These are phyloP conservation scores for Tribolium madens DNA, from an alignment of 1,140 invertebrate species.

Conservation along the genomic window DNA sequence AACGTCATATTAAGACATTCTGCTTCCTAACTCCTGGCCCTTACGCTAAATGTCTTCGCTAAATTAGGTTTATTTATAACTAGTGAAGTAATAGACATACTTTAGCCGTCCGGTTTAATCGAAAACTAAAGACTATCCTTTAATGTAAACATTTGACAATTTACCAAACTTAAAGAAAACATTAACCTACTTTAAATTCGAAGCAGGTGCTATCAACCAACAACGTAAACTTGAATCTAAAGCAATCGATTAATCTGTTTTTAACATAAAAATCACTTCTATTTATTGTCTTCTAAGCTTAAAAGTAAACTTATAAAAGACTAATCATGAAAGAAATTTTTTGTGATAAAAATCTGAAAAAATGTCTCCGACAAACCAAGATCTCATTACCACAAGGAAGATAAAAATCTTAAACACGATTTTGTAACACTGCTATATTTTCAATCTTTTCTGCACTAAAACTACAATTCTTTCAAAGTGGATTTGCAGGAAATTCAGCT, in stretches of 20 bases:
- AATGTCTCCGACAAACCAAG: neutral
- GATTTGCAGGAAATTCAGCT: neutral
- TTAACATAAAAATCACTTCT: neutral
- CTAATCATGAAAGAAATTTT: no score
- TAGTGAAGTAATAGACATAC: neutral
- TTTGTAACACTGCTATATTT: neutral
- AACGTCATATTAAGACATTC: conserved; percentile 37
- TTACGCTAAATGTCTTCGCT: neutral
- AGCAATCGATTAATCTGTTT: neutral
- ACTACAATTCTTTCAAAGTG: neutral
- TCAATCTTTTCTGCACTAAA: neutral
- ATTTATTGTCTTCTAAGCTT: neutral
- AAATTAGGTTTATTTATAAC: neutral
- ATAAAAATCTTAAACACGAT: neutral
- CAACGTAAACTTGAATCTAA: neutral
- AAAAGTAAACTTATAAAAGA: no score
- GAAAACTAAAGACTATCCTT: neutral
- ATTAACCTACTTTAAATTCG: neutral
- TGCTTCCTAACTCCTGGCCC: conserved; percentile 8
- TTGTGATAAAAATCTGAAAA: neutral
- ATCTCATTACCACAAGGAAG: no score
- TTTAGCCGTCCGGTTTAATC: neutral
- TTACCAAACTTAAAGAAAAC: neutral
- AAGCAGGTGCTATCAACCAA: neutral
- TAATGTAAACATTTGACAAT: neutral